Percentiles rank a stretch among this genome's conserved stretches.
Evolutionary conservation across 1,140 invertebrate species (phyloP).

Genomic region (Aphis gossypii): DNA sequence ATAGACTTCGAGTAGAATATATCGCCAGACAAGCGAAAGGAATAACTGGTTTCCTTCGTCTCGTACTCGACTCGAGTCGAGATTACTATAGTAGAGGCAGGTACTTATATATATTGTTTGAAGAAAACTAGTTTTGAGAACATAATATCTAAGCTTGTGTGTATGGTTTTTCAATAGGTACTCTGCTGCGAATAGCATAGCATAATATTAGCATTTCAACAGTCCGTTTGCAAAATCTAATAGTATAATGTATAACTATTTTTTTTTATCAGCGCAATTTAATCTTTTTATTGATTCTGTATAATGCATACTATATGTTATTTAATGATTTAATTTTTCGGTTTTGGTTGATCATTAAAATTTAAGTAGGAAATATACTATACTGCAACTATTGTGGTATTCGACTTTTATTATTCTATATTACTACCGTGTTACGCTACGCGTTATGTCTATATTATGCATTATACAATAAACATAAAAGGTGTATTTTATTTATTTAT

Average conservation of each 20-base stretch:
- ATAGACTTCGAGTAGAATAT: background rate
- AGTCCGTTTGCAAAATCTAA: background rate
- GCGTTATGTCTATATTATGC: background rate
- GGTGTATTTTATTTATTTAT: background rate
- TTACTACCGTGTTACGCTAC: constrained; percentile 28
- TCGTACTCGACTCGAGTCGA: background rate
- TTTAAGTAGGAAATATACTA: background rate
- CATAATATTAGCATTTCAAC: background rate
- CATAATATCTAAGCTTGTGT: background rate
- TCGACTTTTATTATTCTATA: background rate
- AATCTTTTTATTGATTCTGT: constrained; percentile 6
- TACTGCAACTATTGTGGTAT: background rate
- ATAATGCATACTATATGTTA: background rate
- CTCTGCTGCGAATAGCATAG: background rate
- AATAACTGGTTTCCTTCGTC: constrained; percentile 43
- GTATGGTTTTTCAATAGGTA: background rate
- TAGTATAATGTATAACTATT: background rate
- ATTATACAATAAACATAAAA: background rate
- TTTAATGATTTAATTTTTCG: background rate
- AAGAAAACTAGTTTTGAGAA: constrained; percentile 15
- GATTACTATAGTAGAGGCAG: background rate
- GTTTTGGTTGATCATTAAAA: background rate
- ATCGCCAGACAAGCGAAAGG: background rate
- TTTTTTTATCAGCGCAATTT: background rate
- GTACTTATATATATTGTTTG: background rate